Percentiles rank a stretch among this genome's conserved stretches.
These are phyloP conservation scores for Wiebesia pumilae DNA, from an alignment of 1,140 invertebrate genomes.

Conservation along the genomic window DNA sequence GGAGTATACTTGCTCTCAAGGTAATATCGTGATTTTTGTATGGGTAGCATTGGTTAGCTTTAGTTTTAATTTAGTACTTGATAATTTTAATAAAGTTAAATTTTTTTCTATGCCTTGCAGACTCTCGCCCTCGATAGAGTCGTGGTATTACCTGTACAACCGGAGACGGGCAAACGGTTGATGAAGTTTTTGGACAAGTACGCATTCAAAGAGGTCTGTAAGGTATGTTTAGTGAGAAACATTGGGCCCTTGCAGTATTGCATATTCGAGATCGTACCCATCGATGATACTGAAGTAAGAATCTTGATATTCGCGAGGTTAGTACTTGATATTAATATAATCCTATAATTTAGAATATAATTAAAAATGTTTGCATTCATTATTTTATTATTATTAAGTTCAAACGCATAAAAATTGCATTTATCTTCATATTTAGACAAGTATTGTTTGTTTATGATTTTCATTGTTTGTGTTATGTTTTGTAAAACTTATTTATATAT, in stretches of 20 bases:
- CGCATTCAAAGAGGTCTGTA: slow-evolving; percentile 57
- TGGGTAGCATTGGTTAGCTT: no score
- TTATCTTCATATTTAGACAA: no score
- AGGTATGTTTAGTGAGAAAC: slow-evolving; percentile 57
- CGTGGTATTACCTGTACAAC: slow-evolving; percentile 53
- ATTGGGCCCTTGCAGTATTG: slow-evolving; percentile 58
- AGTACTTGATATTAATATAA: background rate
- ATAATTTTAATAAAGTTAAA: no score
- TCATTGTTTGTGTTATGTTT: no score
- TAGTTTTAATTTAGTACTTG: no score
- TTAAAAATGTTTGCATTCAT: no score
- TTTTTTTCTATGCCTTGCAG: background rate
- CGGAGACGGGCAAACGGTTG: slow-evolving; percentile 46
- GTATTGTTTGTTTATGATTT: no score
- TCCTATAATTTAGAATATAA: no score
- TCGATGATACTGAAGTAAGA: slow-evolving; percentile 35
- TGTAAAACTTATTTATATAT: no score
- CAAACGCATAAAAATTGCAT: no score
- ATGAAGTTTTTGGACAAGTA: slow-evolving; percentile 57
- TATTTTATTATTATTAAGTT: no score
- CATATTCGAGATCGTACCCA: slow-evolving; percentile 62
- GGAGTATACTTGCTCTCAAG: slow-evolving; percentile 62
- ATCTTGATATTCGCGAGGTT: slow-evolving; percentile 65
- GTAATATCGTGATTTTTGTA: background rate
- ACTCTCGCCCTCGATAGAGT: slow-evolving; percentile 59